Evolutionary conservation across 2,888 invertebrate genomes (phyloP), one percentile per base, ranked within the genome.

Genomic region (Rotaria macrura): DNA sequence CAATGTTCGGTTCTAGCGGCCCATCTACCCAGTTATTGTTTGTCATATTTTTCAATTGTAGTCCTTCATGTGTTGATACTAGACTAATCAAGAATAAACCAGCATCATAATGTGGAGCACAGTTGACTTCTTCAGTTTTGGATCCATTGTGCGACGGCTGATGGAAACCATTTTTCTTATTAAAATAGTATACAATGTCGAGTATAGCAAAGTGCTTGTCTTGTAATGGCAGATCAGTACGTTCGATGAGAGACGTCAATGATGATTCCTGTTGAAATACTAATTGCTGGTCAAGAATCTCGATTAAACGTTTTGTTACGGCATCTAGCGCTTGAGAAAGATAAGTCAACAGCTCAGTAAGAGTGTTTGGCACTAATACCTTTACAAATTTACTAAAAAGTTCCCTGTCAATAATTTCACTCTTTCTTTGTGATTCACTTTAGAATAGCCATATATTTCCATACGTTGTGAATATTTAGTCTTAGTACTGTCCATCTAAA

Each of bases 51-150:
- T 74, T 74, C 34, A 74, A 23, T 23, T 74, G 74, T 5, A 74
- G 40, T 74, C 74, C 74, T 74, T 74, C 74, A 17, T 74, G 74
- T 40, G 74, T 74, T 14, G 74, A 74, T 40, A 74, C 6, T n/a
- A 74, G 20, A 74, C 74, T 74, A 34, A 74, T 74, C 4, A 38
- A 74, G 6, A 74, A 38, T 23, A 74, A 12, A 9, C 74, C 74
- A 34, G 74, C 38, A 74, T 74, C 74, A 74, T 74, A 74, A 23
- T 74, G 74, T 74, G 74, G 74, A 74, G 38, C 74, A 38, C 74
- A 74, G 20, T 74, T 74, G 74, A 74, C 74, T 74, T 74, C 74
- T 34, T 34, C 74, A 12, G 74, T 38, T 17, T n/a, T n/a, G n/a
- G 74, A 38, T 74, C 38, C 17, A 17, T 29, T 38, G 34, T 38